Conservation (phyloP, 2,797 vertebrate species). For the Pantherophis vulpinus region DNA sequence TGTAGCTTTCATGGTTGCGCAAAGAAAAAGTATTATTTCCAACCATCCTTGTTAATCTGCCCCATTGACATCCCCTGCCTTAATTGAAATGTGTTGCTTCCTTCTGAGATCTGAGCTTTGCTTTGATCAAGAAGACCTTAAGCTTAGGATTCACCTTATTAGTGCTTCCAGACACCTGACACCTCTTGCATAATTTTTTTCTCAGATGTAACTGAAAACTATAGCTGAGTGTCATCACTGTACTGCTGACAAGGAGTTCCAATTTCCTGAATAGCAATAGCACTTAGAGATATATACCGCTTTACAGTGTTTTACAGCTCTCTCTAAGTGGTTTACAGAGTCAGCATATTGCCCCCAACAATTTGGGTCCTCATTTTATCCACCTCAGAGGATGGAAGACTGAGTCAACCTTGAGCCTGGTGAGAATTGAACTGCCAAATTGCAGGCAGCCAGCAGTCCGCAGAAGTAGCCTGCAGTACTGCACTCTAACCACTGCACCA, state of each 20-base stretch:
- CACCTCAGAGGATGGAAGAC: too few relatives aligned
- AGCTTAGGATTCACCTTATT: background rate
- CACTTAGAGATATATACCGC: too few relatives aligned
- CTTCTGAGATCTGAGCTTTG: background rate
- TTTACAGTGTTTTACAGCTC: too few relatives aligned
- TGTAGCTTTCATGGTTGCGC: background rate
- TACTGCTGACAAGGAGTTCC: background rate
- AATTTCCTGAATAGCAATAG: background rate
- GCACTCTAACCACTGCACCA: too few relatives aligned
- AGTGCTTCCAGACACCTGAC: background rate
- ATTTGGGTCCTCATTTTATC: too few relatives aligned
- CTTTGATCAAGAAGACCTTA: background rate
- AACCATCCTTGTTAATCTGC: background rate
- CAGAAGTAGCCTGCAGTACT: too few relatives aligned
- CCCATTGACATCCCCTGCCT: background rate
- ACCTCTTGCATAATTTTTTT: background rate
- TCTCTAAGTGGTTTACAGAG: too few relatives aligned
- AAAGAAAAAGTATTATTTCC: background rate
- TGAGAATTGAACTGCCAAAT: too few relatives aligned
- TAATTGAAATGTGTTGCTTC: background rate
- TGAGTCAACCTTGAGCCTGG: too few relatives aligned
- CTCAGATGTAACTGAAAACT: background rate
- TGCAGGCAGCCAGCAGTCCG: too few relatives aligned
- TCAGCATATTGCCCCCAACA: too few relatives aligned
- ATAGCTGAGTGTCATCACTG: background rate